phyloP scores from a whole-genome alignment of 2,888 invertebrate genomes.

The Lottia scabra region DNA sequence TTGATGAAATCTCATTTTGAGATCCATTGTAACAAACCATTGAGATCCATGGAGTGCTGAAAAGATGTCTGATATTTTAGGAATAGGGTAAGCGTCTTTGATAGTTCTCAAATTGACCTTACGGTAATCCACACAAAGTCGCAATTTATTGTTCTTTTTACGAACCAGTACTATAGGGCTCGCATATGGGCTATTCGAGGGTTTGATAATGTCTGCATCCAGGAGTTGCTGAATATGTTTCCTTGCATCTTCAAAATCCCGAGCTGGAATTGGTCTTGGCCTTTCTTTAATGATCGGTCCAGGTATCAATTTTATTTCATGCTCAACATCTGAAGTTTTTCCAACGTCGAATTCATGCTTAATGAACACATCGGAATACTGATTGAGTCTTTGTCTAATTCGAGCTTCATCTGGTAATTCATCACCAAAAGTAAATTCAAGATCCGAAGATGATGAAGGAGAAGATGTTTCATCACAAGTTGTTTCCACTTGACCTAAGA shows the following conservation, averaged over 20 bases:
- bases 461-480: too few relatives aligned
- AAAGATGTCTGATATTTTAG: slow-evolving; percentile 12
- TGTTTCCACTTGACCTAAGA: not conserved
- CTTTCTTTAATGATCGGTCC: not conserved
- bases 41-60: not conserved
- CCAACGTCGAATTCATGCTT: slow-evolving; percentile 3
- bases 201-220: slow-evolving; percentile 7
- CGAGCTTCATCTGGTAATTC: not conserved
- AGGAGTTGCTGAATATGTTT: not conserved
- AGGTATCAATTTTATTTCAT: slow-evolving; percentile 7
- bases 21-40: slow-evolving; percentile 8
- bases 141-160: slow-evolving; percentile 4
- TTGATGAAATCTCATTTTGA: slow-evolving; percentile 9
- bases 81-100: slow-evolving; percentile 8
- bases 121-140: slow-evolving; percentile 12
- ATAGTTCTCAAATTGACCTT: slow-evolving; percentile 4
- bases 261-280: not conserved
- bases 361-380: slow-evolving; percentile 7
- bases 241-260: slow-evolving; percentile 9
- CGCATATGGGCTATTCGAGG: slow-evolving; percentile 7
- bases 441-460: not conserved
- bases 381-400: not conserved
- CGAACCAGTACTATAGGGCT: slow-evolving; percentile 11
- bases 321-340: not conserved
- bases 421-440: not conserved